Evolutionary conservation across 92 coral and sea anemone species (phyloP).

Genomic region (Actinernus sp.): DNA sequence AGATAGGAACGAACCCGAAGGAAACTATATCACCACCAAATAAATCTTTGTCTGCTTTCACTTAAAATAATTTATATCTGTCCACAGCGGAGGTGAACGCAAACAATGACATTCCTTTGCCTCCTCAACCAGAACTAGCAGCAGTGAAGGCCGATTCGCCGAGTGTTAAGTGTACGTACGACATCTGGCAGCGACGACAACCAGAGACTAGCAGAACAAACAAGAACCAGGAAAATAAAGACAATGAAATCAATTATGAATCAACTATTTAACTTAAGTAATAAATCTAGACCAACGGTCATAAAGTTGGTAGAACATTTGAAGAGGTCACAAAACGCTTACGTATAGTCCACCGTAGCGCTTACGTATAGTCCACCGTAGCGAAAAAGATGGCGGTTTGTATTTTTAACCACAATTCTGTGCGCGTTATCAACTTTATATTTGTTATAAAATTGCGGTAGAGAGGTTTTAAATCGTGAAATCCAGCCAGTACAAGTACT

Average conservation of each 20-base stretch:
- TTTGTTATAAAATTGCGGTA: no score
- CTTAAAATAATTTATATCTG: background rate
- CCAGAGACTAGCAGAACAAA: slow-evolving; percentile 72
- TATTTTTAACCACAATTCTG: no score
- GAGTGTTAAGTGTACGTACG: slow-evolving; percentile 65
- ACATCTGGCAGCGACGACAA: slow-evolving; percentile 82
- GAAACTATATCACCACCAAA: background rate
- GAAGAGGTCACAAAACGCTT: no score
- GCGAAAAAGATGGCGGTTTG: no score
- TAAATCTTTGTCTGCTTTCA: background rate
- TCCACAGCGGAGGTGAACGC: slow-evolving; percentile 34
- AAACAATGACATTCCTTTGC: slow-evolving; percentile 22
- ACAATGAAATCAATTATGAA: slow-evolving; percentile 60
- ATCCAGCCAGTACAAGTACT: no score
- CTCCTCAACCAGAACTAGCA: slow-evolving; percentile 56
- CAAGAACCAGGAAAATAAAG: slow-evolving; percentile 57
- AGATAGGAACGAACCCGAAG: no score
- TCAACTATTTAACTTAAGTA: slow-evolving; percentile 72
- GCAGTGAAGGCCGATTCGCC: slow-evolving; percentile 43
- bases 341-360: no score
- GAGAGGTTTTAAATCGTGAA: no score
- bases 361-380: no score
- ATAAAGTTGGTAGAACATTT: no score
- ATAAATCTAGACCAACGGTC: no score
- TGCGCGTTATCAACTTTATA: no score